Base-by-base conservation (phyloP, 2,888 invertebrate species). In the Phymatocera aterrima region DNA sequence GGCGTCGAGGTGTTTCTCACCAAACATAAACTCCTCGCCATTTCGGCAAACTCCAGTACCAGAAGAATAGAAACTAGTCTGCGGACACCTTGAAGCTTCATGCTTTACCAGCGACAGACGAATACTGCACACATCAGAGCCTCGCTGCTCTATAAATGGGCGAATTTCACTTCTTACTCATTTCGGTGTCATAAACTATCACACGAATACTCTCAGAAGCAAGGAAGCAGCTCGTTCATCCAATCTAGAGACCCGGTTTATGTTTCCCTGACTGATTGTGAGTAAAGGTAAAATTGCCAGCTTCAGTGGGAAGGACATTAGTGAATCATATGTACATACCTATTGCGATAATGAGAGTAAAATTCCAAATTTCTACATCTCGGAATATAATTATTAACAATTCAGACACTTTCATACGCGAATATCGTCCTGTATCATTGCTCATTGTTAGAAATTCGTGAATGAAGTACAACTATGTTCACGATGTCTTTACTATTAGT, bases 51-150 rank as follows among this genome's bases (percentile, higher is more conserved):
- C 34, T 51, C 72, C 31, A 51, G 18, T 31, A 72, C 18, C 12
- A 3, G 43, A 34, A 72, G 51, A n/a, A 43, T 28, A 51, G 34
- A 24, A 4, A 51, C 15, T 43, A 34, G n/a, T n/a, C n/a, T 24
- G 43, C 31, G 18, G 8, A 72, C 31, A 51, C 48, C 18, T 51
- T 72, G 48, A 34, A 51, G 72, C 72, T 72, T 34, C 72, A 72
- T 72, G 12, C 72, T 72, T 48, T 34, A 51, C 31, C 72, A 43
- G 18, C 18, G 72, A 18, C 34, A 31, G 51, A 51, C 51, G 72
- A 21, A 12, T 34, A 51, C 72, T 72, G 43, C 48, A 51, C 43
- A 21, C 43, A 68, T 24, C 18, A 8, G 18, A 18, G 34, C 18
- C 21, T 21, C 34, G n/a, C 12, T 21, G n/a, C 37, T 37, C 1